Percentiles rank a stretch among this genome's conserved stretches.
Conservation (phyloP, 2,113 vertebrate genomes). For the Nymphicus hollandicus region DNA sequence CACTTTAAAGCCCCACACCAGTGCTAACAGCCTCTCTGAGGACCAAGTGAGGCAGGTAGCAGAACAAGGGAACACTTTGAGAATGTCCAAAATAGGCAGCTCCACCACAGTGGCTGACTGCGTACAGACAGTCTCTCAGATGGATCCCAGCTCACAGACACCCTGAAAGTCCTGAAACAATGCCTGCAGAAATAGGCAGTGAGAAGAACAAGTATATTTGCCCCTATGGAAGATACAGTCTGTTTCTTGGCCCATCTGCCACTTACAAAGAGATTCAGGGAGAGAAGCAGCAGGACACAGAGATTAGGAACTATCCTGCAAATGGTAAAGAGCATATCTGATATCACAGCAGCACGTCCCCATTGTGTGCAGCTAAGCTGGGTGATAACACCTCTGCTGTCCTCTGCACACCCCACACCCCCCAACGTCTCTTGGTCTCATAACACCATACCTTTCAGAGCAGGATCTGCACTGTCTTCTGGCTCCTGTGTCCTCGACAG, state of each 20-base stretch:
- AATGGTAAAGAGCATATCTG: not conserved
- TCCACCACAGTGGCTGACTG: not conserved
- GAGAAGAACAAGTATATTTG: not conserved
- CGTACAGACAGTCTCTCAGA: not conserved
- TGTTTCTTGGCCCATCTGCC: not conserved
- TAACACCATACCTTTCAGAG: not conserved
- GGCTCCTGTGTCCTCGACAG: not conserved
- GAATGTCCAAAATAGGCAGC: not conserved
- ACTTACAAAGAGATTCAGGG: not conserved
- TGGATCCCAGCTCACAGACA: not conserved
- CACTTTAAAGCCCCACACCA: not conserved
- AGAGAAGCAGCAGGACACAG: not conserved
- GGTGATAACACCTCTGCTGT: not conserved
- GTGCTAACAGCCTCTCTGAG: not conserved
- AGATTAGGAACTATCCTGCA: not conserved
- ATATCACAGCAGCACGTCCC: not conserved
- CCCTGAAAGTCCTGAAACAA: not conserved
- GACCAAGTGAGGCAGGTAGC: not conserved
- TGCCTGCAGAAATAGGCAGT: not conserved
- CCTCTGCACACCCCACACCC: not conserved
- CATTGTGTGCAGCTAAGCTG: not conserved
- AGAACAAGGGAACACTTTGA: not conserved
- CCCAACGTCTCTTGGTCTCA: not conserved
- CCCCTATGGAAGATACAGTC: not conserved
- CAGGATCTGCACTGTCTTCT: not conserved